These are phyloP conservation scores for Alethe diademata DNA, from an alignment of 2,113 vertebrate species.

Conservation along the genomic window DNA sequence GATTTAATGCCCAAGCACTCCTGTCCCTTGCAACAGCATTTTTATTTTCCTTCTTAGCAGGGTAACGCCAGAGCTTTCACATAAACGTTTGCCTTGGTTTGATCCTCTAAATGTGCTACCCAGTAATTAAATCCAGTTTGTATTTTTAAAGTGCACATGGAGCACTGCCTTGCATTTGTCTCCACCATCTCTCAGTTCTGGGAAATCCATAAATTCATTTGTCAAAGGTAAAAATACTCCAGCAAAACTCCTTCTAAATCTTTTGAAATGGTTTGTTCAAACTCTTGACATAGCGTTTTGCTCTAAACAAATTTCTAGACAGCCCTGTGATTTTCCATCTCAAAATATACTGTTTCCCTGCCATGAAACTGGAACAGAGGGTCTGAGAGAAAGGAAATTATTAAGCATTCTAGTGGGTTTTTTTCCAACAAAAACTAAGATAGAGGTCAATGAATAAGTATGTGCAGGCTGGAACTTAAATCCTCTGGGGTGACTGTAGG, in stretches of 20 bases:
- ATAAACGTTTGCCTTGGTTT: not conserved
- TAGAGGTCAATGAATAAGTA: conserved; percentile 91
- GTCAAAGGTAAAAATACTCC: conserved; percentile 54
- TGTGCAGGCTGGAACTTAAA: conserved; percentile 88
- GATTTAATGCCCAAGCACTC: not conserved
- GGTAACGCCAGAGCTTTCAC: conserved; percentile 18
- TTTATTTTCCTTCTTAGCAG: not conserved
- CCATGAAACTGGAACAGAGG: conserved; percentile 70
- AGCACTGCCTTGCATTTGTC: not conserved
- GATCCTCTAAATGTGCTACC: not conserved
- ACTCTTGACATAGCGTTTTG: conserved; percentile 59
- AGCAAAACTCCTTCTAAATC: conserved; percentile 31
- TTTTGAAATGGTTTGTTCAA: conserved; percentile 45
- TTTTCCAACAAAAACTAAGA: conserved; percentile 79
- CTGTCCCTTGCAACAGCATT: not conserved
- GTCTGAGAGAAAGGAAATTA: conserved; percentile 80
- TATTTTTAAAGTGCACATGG: not conserved
- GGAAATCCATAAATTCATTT: conserved; percentile 50
- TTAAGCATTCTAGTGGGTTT: conserved; percentile 78
- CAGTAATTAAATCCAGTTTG: conserved; percentile 36
- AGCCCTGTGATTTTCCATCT: conserved; percentile 58
- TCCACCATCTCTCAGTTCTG: not conserved
- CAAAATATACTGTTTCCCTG: conserved; percentile 65
- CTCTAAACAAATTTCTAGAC: conserved; percentile 67
- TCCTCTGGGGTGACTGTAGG: conserved; percentile 96